Evolutionary conservation across 2,888 invertebrate genomes (phyloP), one percentile per base, ranked within the genome.

Genomic region (Nephrotoma guestfalica): DNA sequence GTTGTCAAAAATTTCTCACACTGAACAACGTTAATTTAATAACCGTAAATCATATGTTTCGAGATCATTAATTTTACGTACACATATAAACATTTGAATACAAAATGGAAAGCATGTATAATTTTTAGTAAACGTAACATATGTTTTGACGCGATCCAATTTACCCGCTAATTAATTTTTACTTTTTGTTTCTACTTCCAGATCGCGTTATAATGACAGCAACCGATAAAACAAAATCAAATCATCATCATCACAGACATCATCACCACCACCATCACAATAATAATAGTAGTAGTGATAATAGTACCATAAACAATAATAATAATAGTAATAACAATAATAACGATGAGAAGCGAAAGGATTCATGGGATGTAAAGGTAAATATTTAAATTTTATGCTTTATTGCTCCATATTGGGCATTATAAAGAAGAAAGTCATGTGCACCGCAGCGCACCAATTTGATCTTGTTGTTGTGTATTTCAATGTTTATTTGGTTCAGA

Each of bases 301-400:
- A 43, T 43, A 71, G 7, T 71, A 71, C 9, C 11, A 71, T 18
- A 30, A 71, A 71, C 9, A 71, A 71, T 30, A 71, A 30, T 30
- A 71, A 18, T 30, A 71, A 30, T 18, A 57, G 43, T 42, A 41
- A 85, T 85, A 41, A 85, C n/a, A 84, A 84, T 85, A 85, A 85
- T 45, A 85, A 85, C 11, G 43, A 85, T 85, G 85, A 85, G 18
- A 85, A 85, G 43, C 85, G 85, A 43, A 85, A 85, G 43, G 85
- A 85, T 43, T 85, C 85, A 18, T 85, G 85, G 85, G 85, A 85
- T 85, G 18, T 43, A 43, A 85, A 85, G 85, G 85, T 85, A 85
- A 45, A 9, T 1, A 85, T 85, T 15, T 43, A 85, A 45, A 85
- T 43, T 85, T 18, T 85, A 47, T 51, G 15, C 15, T n/a, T 51